phyloP scores from a whole-genome alignment of 2,113 vertebrate genomes.

The Nothocercus nigrocapillus region DNA sequence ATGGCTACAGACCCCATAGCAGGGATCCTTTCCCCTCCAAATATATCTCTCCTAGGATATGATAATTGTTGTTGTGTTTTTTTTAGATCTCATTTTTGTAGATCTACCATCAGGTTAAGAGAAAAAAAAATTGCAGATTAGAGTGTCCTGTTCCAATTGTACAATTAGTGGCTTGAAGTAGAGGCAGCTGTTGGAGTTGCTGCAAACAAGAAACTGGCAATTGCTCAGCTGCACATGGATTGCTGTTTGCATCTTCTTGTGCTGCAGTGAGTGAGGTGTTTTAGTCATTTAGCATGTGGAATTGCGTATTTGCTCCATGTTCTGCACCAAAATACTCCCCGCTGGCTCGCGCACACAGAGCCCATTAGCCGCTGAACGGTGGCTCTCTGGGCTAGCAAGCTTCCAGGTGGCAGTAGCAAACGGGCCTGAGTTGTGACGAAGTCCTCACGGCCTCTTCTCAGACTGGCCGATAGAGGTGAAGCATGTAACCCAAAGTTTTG shows the following conservation, averaged over 20 bases:
- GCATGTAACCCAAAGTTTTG: too few species aligned
- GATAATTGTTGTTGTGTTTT: too few species aligned
- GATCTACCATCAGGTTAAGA: not conserved
- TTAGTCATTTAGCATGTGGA: not conserved
- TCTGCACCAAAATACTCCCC: too few species aligned
- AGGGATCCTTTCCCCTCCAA: not conserved
- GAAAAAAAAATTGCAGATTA: not conserved
- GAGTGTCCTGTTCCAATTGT: not conserved
- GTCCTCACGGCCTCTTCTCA: not conserved
- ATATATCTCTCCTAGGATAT: not conserved
- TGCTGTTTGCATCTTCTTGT: not conserved
- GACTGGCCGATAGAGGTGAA: too few species aligned
- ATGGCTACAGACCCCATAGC: not conserved
- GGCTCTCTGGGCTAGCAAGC: not conserved
- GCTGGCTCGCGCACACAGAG: not conserved
- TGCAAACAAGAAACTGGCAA: not conserved
- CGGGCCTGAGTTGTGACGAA: not conserved
- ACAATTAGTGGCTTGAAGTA: not conserved
- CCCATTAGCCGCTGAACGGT: not conserved
- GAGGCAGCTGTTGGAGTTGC: not conserved
- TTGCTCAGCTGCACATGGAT: not conserved
- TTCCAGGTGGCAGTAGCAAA: not conserved
- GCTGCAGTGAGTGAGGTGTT: not conserved
- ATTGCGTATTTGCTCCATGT: too few species aligned
- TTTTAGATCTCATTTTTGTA: not conserved